A percentile compares a stretch with the other conserved stretches of the same genome.
These are phyloP conservation scores for Bos taurus DNA, from an alignment of 2,113 vertebrate species.

Conservation along the genomic window DNA sequence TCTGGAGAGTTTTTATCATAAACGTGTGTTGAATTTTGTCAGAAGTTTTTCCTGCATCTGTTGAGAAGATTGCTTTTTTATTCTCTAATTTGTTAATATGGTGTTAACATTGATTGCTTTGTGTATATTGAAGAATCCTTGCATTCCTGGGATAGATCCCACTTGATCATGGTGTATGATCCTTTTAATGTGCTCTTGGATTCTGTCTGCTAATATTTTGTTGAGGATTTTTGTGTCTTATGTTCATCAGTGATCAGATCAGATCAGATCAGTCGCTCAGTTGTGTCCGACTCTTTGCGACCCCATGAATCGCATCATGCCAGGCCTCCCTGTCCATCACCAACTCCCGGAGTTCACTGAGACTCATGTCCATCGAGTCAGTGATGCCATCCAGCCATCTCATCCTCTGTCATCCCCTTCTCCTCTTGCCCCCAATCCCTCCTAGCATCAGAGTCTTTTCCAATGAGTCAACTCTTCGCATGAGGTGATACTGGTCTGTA, in stretches of 20 bases:
- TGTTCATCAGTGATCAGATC: neutral
- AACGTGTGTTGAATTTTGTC: neutral
- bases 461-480: too few relatives aligned
- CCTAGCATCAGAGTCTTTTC: too few relatives aligned
- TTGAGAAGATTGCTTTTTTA: neutral
- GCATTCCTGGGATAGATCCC: neutral
- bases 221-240: neutral
- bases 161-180: neutral
- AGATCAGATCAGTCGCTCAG: too few relatives aligned
- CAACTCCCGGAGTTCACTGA: too few relatives aligned
- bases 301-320: too few relatives aligned
- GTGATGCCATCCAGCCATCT: too few relatives aligned
- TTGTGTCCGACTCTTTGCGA: too few relatives aligned
- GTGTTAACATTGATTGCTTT: neutral
- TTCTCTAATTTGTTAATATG: neutral
- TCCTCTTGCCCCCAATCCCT: too few relatives aligned
- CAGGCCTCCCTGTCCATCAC: too few relatives aligned
- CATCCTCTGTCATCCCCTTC: too few relatives aligned
- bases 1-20: neutral
- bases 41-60: neutral
- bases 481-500: neutral
- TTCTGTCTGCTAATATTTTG: neutral
- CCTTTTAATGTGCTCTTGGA: neutral
- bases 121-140: neutral
- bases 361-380: too few relatives aligned